phyloP scores from a whole-genome alignment of 1,140 invertebrate genomes.

The Brachionus plicatilis region DNA sequence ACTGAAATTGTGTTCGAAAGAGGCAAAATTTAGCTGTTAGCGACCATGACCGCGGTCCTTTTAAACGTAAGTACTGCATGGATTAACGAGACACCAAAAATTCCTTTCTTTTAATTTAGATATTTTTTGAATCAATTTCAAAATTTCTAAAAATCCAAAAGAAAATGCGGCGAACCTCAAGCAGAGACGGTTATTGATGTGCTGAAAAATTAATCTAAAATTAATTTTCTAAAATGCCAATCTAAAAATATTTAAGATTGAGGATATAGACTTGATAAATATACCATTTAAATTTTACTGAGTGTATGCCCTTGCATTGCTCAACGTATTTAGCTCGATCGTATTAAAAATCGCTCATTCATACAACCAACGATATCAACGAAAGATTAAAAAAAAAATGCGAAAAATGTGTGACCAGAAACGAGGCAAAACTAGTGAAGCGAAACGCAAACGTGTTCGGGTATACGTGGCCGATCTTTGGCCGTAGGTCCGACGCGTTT shows the following conservation, averaged over 20 bases:
- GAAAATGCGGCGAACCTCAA: background rate
- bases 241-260: background rate
- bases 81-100: background rate
- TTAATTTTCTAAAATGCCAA: conserved; percentile 13
- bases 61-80: background rate
- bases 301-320: conserved; percentile 21
- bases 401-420: background rate
- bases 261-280: background rate
- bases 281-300: background rate
- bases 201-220: background rate
- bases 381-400: background rate
- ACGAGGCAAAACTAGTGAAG: background rate
- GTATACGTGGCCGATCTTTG: background rate
- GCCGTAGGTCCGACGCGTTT: background rate
- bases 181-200: background rate
- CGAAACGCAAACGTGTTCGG: background rate
- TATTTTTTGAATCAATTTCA: background rate
- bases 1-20: background rate
- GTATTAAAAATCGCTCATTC: background rate
- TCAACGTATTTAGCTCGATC: conserved; percentile 30
- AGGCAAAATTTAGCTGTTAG: background rate
- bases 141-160: background rate
- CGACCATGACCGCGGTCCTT: background rate
- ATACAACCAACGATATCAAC: background rate
- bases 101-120: background rate